Conservation (phyloP, 1,140 invertebrate species). For the Tyrophagus putrescentiae region DNA sequence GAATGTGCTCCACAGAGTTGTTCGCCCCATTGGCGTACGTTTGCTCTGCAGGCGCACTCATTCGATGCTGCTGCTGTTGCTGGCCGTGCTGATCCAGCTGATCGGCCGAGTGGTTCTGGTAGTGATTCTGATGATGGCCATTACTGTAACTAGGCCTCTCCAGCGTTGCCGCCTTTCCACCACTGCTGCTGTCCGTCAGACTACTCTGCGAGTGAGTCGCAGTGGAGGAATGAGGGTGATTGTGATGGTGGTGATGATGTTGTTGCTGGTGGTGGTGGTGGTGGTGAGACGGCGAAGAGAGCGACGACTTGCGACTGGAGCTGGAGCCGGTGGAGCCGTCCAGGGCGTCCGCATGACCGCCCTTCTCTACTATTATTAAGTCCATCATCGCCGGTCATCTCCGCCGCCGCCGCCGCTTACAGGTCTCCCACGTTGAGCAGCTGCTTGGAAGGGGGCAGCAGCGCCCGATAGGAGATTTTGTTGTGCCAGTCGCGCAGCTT, state of each 20-base stretch:
- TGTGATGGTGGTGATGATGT: background rate
- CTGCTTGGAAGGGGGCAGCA: constrained; percentile 70
- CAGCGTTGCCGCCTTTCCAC: too few relatives aligned
- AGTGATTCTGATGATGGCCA: too few relatives aligned
- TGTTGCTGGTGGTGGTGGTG: background rate
- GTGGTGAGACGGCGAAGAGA: background rate
- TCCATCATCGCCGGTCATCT: background rate
- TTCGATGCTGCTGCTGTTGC: too few relatives aligned
- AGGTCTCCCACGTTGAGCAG: constrained; percentile 42
- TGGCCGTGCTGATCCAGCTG: too few relatives aligned
- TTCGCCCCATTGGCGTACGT: background rate
- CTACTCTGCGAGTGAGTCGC: too few relatives aligned
- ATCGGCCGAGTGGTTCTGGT: too few relatives aligned
- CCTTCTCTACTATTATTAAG: background rate
- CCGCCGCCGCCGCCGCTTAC: background rate
- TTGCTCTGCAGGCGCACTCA: background rate
- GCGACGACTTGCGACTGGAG: constrained; percentile 4
- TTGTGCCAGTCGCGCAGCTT: constrained; percentile 83
- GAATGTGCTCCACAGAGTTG: background rate
- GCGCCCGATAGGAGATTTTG: constrained; percentile 85
- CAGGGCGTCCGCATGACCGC: background rate
- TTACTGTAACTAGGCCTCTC: too few relatives aligned
- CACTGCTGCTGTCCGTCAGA: too few relatives aligned
- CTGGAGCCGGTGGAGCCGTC: background rate
- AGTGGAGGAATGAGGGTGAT: too few relatives aligned